phyloP scores from a whole-genome alignment of 2,113 vertebrate genomes.

The Holacanthus passer region DNA sequence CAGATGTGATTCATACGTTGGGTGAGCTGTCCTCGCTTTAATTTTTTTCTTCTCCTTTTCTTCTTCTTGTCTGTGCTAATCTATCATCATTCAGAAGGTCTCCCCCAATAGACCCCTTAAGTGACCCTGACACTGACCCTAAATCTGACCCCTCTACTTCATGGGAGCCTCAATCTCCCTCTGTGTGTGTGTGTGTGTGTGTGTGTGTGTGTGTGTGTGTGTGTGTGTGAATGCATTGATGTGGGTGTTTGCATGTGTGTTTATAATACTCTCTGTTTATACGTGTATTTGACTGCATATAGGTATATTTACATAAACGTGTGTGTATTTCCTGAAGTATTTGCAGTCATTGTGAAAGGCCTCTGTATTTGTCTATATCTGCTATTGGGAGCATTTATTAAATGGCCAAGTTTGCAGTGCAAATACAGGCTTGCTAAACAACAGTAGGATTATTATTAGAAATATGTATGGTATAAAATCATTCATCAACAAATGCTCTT shows the following conservation, averaged over 20 bases:
- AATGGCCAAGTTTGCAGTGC: not conserved
- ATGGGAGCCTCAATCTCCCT: slow-evolving; percentile 25
- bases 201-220: slow-evolving; percentile 13
- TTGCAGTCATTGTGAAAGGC: slow-evolving; percentile 4
- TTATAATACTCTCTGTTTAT: slow-evolving; percentile 9
- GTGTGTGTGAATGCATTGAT: slow-evolving; percentile 20
- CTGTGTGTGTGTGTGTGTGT: slow-evolving; percentile 17
- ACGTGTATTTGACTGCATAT: slow-evolving; percentile 10
- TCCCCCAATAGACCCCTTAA: slow-evolving; percentile 14
- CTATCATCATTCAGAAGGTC: slow-evolving; percentile 39
- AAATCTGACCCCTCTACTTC: slow-evolving; percentile 36
- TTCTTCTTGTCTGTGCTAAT: slow-evolving; percentile 37
- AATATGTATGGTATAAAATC: not conserved
- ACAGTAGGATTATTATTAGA: not conserved
- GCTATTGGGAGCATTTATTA: not conserved
- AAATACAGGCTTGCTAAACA: not conserved
- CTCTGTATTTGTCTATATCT: not conserved
- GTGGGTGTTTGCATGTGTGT: slow-evolving; percentile 1
- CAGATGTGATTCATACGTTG: slow-evolving; percentile 52
- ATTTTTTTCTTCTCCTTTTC: not conserved
- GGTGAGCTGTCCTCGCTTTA: not conserved
- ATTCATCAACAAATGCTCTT: not conserved
- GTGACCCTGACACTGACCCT: slow-evolving; percentile 48
- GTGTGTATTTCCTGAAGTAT: not conserved
- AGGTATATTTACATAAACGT: not conserved